phyloP scores from a whole-genome alignment of 1,140 invertebrate genomes.

The Danaus plexippus region DNA sequence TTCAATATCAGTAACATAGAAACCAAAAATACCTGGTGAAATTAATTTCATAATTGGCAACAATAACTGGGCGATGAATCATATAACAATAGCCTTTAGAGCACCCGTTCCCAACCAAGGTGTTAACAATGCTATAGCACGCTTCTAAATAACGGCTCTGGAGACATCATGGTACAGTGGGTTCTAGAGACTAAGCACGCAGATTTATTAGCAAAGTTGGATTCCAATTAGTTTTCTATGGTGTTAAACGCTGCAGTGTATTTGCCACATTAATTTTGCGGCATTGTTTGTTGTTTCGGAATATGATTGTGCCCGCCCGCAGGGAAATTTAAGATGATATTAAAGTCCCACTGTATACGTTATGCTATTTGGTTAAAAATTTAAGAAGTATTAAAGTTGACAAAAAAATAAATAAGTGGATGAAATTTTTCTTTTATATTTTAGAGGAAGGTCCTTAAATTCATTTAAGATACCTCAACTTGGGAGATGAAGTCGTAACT shows the following conservation, averaged over 20 bases:
- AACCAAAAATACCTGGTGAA: constrained; percentile 26
- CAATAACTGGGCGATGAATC: constrained; percentile 54
- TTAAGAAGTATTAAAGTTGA: too few species aligned
- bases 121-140: constrained; percentile 44
- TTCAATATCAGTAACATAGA: background rate
- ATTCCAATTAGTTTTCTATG: constrained; percentile 55
- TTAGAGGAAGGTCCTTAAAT: too few species aligned
- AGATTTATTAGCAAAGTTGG: constrained; percentile 57
- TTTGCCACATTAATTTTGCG: constrained; percentile 22
- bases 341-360: too few species aligned
- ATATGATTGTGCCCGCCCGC: background rate
- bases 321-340: constrained; percentile 7
- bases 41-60: constrained; percentile 54
- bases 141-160: constrained; percentile 24
- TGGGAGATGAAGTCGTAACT: too few species aligned
- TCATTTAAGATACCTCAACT: too few species aligned
- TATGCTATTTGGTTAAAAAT: too few species aligned
- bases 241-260: constrained; percentile 25
- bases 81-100: constrained; percentile 27
- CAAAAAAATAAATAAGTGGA: too few species aligned
- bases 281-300: constrained; percentile 15
- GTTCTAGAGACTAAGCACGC: background rate
- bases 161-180: constrained; percentile 21
- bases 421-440: too few species aligned
- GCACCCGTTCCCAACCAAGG: constrained; percentile 31